Evolutionary conservation across 2,113 vertebrate species (phyloP), one percentile per base, ranked within the genome.

Genomic region (Aegotheles bennettii): DNA sequence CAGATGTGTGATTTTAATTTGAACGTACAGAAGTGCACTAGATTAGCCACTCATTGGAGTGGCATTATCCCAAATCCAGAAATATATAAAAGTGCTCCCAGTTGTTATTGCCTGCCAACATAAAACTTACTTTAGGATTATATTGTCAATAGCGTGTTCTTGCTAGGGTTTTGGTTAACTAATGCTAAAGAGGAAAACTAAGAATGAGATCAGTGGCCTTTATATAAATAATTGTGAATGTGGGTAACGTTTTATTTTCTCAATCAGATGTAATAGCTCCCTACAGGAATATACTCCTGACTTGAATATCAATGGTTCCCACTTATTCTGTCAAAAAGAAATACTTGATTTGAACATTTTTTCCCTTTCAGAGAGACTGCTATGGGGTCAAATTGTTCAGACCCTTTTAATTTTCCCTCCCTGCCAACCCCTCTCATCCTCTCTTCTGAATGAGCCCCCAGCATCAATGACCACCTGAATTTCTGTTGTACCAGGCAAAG

Each of bases 191-290:
- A 82, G 59, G 36, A 86, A 90, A 73, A 57, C 89, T 80, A 90
- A 89, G 81, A 74, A 84, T 82, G 60, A 97, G 91, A 97, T 97
- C 97, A 97, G 93, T 48, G 19, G 68, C 87, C 97, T 94, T 95
- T 93, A 71, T 2, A 51, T 70, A 96, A 95, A 93, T 96, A 95
- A 97, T 92, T 95, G 97, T 96, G 90, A 90, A 81, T 96, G 93
- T 94, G 96, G 95, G 93, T 87, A 96, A 89, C 88, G 84, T 94
- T 95, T 94, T 96, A 95, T 96, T 97, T 95, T 90, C 79, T 91
- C 56, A 89, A 84, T 96, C 94, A 94, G 87, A 81, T 68, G 51
- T 93, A 91, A 89, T 78, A 59, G 71, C 93, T 97, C 96, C 77
- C 94, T 94, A 74, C 77, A 96, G 94, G 92, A 97, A 90, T 64